Percentiles rank a stretch among this genome's conserved stretches.
Conservation (phyloP, 2,113 vertebrate species). For the Canis aureus region DNA sequence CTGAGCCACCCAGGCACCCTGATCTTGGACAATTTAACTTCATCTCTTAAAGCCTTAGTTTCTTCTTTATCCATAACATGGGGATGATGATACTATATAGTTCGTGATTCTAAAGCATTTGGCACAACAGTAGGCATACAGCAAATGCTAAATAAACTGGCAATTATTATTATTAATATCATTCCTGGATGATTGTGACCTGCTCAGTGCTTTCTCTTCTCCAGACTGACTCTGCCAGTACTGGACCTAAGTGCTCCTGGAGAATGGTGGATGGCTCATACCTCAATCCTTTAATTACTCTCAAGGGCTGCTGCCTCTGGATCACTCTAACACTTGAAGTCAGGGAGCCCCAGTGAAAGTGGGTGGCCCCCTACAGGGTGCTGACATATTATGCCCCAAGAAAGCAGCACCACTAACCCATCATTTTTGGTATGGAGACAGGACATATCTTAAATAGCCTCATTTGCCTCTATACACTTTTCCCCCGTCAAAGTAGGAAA, state of each 20-base stretch:
- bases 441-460: neutral
- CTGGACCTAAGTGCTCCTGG: slow-evolving; percentile 4
- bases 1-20: neutral
- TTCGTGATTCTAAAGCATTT: neutral
- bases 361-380: neutral
- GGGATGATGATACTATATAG: neutral
- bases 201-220: neutral
- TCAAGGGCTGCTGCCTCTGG: neutral
- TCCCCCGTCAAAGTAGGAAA: neutral
- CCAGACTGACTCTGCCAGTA: neutral
- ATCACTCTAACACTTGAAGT: neutral
- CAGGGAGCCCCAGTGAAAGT: neutral
- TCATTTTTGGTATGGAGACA: neutral
- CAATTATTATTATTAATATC: neutral
- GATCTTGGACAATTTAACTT: neutral
- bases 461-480: neutral
- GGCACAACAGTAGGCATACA: neutral
- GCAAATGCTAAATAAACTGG: slow-evolving; percentile 44
- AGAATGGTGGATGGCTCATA: neutral
- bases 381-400: neutral
- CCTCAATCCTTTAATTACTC: neutral
- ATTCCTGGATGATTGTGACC: slow-evolving; percentile 25
- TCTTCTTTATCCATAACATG: neutral
- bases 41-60: slow-evolving; percentile 9
- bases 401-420: neutral